Evolutionary conservation across 2,888 invertebrate species (phyloP), one percentile per base, ranked within the genome.

Genomic region (Tetanocera ferruginea): DNA sequence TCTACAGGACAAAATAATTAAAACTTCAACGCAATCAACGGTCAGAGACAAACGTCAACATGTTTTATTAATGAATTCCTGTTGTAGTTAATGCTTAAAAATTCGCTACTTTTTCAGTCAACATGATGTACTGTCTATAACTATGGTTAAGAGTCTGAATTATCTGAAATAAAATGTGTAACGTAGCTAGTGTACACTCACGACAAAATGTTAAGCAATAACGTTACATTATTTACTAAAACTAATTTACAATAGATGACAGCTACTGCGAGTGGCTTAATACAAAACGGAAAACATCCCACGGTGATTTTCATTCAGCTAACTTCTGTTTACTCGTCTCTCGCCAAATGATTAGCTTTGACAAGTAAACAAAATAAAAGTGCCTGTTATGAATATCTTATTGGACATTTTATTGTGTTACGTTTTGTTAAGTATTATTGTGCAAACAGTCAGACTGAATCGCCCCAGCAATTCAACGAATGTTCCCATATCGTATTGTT

Each of bases 401-500:
- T 67, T 67, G 67, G 37, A 37, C 25, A 67, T 43, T 67, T 67
- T 34, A 67, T 67, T 67, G 67, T 37, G 23, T 37, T 37, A 67
- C 43, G 37, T 67, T 37, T 67, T 37, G 67, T 37, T 37, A 67
- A 19, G 25, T 60, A 43, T 60, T 19, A 28, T 19, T 23, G 57
- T 25, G 57, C 57, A 23, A 19, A 28, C 64, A 62, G 25, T 19
- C n/a, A 11, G 60, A 23, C 60, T 23, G 43, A 43, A 43, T 60
- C 60, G 11, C 28, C 17, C 60, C 17, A 60, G 60, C 25, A 25
- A 60, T 43, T 1, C 60, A 14, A 23, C 28, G 28, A 43, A 60
- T 52, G 60, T 81, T 82, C 81, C 81, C 83, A 82, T 82, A 82
- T 77, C 80, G 43, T 78, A 81, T 80, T 82, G 82, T 81, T 82